These are phyloP conservation scores for Leucozona laternaria DNA, from an alignment of 2,888 invertebrate species.

Conservation along the genomic window DNA sequence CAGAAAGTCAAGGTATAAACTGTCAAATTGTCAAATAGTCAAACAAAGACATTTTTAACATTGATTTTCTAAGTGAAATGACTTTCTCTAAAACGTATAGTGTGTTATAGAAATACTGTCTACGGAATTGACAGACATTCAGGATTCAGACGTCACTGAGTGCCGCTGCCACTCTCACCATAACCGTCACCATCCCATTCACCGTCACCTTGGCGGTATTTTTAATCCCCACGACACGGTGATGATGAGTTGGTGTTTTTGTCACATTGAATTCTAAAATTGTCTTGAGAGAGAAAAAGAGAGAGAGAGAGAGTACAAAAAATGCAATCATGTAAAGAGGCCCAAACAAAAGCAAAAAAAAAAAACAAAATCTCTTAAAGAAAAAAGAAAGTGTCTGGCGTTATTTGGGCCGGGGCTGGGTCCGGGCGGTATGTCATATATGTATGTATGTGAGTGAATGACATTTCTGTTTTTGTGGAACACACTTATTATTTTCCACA, in stretches of 20 bases:
- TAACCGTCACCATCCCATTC: constrained; percentile 25
- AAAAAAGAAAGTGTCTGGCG: not conserved
- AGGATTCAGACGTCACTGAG: constrained; percentile 76
- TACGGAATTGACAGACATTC: constrained; percentile 71
- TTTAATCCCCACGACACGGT: constrained; percentile 31
- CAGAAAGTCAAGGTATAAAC: constrained; percentile 43
- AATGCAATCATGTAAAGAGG: constrained; percentile 28
- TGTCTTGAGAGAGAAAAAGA: not conserved
- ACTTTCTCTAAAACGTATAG: constrained; percentile 16
- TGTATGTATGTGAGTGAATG: constrained; percentile 32
- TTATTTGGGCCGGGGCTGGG: constrained; percentile 11
- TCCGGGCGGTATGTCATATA: not conserved
- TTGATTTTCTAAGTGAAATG: constrained; percentile 52
- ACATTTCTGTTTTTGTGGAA: constrained; percentile 28
- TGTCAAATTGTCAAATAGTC: constrained; percentile 14
- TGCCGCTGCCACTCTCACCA: constrained; percentile 47
- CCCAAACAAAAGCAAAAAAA: not conserved
- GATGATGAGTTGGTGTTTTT: constrained; percentile 36
- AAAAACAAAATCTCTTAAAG: constrained; percentile 1
- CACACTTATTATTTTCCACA: constrained; percentile 13
- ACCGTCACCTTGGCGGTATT: constrained; percentile 52
- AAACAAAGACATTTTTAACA: constrained; percentile 8
- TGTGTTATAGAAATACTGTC: constrained; percentile 32
- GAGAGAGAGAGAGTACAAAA: not conserved
- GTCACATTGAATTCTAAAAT: constrained; percentile 29